Conservation (phyloP, 2,113 vertebrate genomes). For the Ahaetulla prasina region DNA sequence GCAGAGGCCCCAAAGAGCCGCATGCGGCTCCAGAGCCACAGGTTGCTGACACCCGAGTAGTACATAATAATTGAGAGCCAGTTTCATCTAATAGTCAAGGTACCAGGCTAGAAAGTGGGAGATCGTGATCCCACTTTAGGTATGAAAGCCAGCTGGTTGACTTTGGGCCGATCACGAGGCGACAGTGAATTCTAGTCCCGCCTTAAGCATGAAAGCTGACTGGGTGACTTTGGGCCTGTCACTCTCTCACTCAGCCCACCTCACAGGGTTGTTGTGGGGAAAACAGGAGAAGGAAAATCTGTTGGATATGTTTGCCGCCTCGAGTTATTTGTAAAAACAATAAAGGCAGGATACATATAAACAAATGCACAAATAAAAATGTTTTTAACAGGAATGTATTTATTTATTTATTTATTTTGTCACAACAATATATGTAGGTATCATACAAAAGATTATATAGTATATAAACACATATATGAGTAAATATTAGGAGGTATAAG, state of each 20-base stretch:
- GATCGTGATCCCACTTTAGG: neutral
- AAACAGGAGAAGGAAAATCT: neutral
- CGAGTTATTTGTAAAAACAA: neutral
- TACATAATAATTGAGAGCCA: neutral
- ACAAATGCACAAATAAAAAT: neutral
- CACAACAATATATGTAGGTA: no score
- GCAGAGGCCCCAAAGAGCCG: no score
- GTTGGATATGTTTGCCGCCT: neutral
- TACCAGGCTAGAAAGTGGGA: neutral
- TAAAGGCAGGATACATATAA: neutral
- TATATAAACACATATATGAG: no score
- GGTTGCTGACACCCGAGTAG: no score
- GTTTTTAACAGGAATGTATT: neutral
- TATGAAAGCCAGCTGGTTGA: fast-evolving
- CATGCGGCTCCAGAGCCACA: no score
- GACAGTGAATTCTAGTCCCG: neutral
- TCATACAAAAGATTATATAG: no score
- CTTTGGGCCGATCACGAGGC: no score
- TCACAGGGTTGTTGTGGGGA: neutral
- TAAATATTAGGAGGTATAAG: no score
- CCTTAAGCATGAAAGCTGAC: neutral
- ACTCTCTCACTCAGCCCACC: neutral
- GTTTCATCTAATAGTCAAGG: neutral
- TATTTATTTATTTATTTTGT: no score
- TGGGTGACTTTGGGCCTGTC: neutral